These are phyloP conservation scores for Protomyctophum bolini DNA, from an alignment of 2,113 vertebrate genomes.

Conservation along the genomic window DNA sequence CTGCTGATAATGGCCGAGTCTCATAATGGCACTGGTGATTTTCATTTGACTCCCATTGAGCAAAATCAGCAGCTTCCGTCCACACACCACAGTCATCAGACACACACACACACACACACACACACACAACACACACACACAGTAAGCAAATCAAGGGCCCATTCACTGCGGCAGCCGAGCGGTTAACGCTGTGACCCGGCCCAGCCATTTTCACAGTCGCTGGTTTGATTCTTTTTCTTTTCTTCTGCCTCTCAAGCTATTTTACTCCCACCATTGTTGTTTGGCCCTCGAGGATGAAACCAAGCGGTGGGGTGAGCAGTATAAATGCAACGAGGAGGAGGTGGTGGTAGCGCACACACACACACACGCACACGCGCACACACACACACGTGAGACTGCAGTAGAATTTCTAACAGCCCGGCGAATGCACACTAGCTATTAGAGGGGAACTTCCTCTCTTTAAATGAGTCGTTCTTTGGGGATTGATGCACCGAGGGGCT, in stretches of 20 bases:
- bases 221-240: slow-evolving; percentile 42
- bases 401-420: slow-evolving; percentile 40
- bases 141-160: slow-evolving; percentile 52
- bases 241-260: slow-evolving; percentile 43
- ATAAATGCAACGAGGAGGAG: neutral
- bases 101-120: slow-evolving; percentile 10
- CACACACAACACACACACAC: slow-evolving; percentile 32
- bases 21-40: slow-evolving; percentile 60
- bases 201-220: slow-evolving; percentile 58
- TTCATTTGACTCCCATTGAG: slow-evolving; percentile 70
- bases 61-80: slow-evolving; percentile 56
- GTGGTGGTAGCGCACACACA: neutral
- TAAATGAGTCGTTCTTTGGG: slow-evolving; percentile 54
- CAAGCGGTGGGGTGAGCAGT: too few species aligned
- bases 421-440: slow-evolving; percentile 43
- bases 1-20: slow-evolving; percentile 47
- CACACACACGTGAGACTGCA: slow-evolving; percentile 1
- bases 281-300: slow-evolving; percentile 11
- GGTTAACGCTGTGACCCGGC: slow-evolving; percentile 43
- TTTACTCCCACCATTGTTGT: slow-evolving; percentile 36
- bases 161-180: slow-evolving; percentile 42
- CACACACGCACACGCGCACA: too few species aligned
- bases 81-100: slow-evolving; percentile 12
- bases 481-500: slow-evolving; percentile 30
- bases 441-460: slow-evolving; percentile 3